A percentile compares a stretch with the other conserved stretches of the same genome.
Evolutionary conservation across 30 jellyfish, hydroid and myxozoan genomes (phyloP).

Genomic region (Hydra vulgaris): DNA sequence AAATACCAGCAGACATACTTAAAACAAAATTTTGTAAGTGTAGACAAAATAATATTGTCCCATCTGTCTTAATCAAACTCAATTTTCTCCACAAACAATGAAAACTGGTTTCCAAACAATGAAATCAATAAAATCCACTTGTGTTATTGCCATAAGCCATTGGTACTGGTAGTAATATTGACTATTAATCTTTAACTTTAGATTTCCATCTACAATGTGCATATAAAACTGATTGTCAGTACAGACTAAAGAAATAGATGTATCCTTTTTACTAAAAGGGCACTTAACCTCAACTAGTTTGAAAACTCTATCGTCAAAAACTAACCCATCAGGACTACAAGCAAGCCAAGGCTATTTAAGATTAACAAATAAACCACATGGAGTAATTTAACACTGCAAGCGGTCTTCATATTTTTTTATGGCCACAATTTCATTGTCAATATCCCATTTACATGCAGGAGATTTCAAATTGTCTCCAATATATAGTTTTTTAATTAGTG

Average conservation of each 20-base stretch:
- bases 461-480: not conserved
- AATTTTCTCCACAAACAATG: too few relatives aligned
- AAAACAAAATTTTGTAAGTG: too few relatives aligned
- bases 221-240: conserved; percentile 8
- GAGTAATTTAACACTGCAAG: not conserved
- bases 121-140: too few relatives aligned
- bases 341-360: not conserved
- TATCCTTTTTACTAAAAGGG: conserved; percentile 4
- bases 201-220: not conserved
- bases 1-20: too few relatives aligned
- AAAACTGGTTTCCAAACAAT: too few relatives aligned
- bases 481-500: not conserved
- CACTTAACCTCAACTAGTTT: not conserved
- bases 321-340: conserved; percentile 12
- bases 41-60: too few relatives aligned
- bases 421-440: not conserved
- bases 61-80: too few relatives aligned
- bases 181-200: not conserved
- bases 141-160: too few relatives aligned
- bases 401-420: not conserved
- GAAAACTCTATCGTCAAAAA: not conserved
- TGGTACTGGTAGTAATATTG: not conserved
- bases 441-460: not conserved
- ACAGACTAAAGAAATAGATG: not conserved
- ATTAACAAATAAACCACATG: not conserved